Conservation (phyloP, 1,140 invertebrate genomes). For the Drosophila bocki region DNA sequence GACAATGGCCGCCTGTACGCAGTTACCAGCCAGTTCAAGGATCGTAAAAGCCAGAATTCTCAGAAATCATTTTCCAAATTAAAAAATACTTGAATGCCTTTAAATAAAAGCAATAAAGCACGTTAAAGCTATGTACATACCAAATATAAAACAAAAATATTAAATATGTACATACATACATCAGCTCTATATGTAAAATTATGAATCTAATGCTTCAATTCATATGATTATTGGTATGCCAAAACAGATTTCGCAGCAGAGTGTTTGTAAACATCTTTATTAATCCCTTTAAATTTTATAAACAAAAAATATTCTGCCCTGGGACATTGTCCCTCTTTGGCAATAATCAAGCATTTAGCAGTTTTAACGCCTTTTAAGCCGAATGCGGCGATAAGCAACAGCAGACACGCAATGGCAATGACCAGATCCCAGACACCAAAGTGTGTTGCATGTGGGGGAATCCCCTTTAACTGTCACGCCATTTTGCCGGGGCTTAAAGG, state of each 20-base stretch:
- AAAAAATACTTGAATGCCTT: too few relatives aligned
- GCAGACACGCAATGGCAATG: conserved; percentile 59
- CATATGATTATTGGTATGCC: neutral
- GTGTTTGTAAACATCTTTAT: neutral
- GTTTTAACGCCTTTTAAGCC: conserved; percentile 69
- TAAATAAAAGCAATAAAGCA: too few relatives aligned
- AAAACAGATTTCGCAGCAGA: neutral
- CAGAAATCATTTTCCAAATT: too few relatives aligned
- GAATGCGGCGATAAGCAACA: conserved; percentile 54
- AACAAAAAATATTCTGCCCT: neutral
- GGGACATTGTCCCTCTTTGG: conserved; percentile 33
- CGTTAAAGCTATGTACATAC: too few relatives aligned
- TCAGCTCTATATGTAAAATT: neutral
- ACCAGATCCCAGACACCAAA: conserved; percentile 25
- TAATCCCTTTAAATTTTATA: neutral
- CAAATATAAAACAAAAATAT: too few relatives aligned
- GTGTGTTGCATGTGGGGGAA: conserved; percentile 63
- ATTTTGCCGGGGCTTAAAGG: conserved; percentile 51
- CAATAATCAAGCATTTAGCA: conserved; percentile 76
- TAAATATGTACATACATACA: neutral
- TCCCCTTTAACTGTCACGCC: conserved; percentile 63
- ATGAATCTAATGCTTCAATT: neutral
- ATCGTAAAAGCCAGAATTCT: too few relatives aligned
- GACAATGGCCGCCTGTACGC: too few relatives aligned
- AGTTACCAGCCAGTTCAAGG: too few relatives aligned